A percentile compares a stretch with the other conserved stretches of the same genome.
Conservation (phyloP, 2,888 invertebrate species). For the Embidobia sp. region DNA sequence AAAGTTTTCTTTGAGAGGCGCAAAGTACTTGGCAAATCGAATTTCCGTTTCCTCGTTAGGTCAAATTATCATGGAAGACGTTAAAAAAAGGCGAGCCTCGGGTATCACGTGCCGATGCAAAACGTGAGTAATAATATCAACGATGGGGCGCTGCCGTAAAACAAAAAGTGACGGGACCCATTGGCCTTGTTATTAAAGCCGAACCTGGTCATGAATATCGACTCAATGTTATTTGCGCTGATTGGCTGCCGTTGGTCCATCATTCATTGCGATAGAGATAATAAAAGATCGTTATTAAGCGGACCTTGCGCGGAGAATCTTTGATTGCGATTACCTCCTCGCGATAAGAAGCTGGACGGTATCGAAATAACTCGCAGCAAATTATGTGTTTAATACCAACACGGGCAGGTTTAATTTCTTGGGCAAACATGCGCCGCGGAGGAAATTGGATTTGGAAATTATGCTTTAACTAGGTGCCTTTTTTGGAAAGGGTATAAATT, state of each 20-base stretch:
- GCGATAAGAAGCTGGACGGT: constrained; percentile 48
- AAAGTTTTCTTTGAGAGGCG: constrained; percentile 58
- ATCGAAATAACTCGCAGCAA: constrained; percentile 52
- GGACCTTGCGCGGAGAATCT: constrained; percentile 26
- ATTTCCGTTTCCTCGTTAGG: constrained; percentile 61
- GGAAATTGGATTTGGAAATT: constrained; percentile 59
- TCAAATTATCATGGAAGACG: constrained; percentile 53
- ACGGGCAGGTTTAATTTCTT: constrained; percentile 59
- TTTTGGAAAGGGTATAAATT: constrained; percentile 27
- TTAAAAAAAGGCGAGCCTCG: constrained; percentile 40
- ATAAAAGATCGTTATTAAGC: constrained; percentile 48
- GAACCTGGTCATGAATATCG: constrained; percentile 73
- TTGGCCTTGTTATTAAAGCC: constrained; percentile 75
- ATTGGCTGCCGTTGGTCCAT: constrained; percentile 40
- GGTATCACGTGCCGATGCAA: constrained; percentile 66
- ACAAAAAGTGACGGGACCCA: constrained; percentile 71
- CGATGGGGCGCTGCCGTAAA: constrained; percentile 70
- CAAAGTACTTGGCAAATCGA: constrained; percentile 55
- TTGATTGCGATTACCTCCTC: constrained; percentile 42
- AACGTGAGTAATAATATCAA: constrained; percentile 71
- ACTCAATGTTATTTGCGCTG: no score
- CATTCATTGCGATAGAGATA: constrained; percentile 25
- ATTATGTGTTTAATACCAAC: constrained; percentile 55
- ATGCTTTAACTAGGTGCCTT: constrained; percentile 42
- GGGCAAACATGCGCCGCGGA: constrained; percentile 49